These are phyloP conservation scores for Botia kubotai DNA, from an alignment of 2,797 vertebrate species.

Conservation along the genomic window DNA sequence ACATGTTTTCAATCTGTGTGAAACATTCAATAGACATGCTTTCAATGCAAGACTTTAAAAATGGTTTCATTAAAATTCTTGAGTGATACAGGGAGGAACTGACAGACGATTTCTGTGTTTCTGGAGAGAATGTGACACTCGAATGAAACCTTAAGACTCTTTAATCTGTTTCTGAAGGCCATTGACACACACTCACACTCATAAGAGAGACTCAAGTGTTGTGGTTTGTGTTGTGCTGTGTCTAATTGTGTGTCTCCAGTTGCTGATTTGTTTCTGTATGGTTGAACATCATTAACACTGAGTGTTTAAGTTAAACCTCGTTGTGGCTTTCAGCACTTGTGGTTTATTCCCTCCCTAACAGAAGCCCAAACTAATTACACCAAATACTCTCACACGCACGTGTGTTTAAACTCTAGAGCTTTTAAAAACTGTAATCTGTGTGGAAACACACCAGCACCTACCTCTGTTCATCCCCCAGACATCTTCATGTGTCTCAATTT, in stretches of 20 bases:
- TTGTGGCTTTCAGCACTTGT: background rate
- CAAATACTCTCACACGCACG: background rate
- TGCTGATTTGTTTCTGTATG: background rate
- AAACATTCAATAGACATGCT: too few relatives aligned
- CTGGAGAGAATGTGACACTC: conserved; percentile 37
- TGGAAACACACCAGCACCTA: too few relatives aligned
- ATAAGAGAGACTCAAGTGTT: conserved; percentile 18
- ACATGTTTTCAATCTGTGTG: too few relatives aligned
- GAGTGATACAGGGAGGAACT: background rate
- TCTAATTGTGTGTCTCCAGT: conserved; percentile 27
- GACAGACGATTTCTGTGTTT: conserved; percentile 18
- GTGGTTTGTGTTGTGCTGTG: background rate
- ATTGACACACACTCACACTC: conserved; percentile 21
- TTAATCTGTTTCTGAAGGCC: conserved; percentile 16
- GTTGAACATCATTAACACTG: conserved; percentile 27
- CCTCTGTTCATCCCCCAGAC: too few relatives aligned
- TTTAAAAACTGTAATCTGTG: too few relatives aligned
- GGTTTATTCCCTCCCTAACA: conserved; percentile 14
- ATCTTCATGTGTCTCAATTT: background rate
- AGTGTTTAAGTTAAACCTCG: conserved; percentile 12
- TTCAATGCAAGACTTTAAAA: background rate
- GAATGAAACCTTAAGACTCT: conserved; percentile 40
- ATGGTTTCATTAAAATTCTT: conserved; percentile 27
- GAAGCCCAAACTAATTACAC: conserved; percentile 21
- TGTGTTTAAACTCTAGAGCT: background rate